Base-by-base conservation (phyloP, 2,797 vertebrate species). In the Pipistrellus nathusii region DNA sequence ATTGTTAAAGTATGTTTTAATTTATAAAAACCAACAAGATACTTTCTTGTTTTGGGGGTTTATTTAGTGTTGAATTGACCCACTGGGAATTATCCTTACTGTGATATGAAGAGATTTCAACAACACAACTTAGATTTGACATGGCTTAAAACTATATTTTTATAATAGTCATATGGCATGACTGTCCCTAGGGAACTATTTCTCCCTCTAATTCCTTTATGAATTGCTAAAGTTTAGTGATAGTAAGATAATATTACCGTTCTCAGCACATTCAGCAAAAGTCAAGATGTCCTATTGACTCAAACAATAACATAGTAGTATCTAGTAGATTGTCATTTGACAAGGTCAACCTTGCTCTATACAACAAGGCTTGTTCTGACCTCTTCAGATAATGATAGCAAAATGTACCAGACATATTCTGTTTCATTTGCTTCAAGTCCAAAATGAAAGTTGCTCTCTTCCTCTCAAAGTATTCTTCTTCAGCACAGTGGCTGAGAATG, bases 41-140 rank as follows among this genome's bases (percentile, higher is more conserved):
- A 93, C 87, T 97, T 91, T 87, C 14, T 88, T 94, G 76, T 76
- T 75, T 71, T 21, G 25, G 77, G 48, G 8, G 6, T 96, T 97
- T 91, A 85, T 90, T 92, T 93, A 87, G 78, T 89, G 23, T 96
- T 96, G 95, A 73, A 81, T 82, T 97, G 94, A 97, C 68, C 75
- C 48, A 90, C 94, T 95, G 86, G 87, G 91, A 96, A 95, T 96
- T 95, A 80, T 69, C 41, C 53, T 93, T 89, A 90, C 10, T 84
- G 62, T 85, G 44, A 83, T 86, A 53, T 30, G 44, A 90, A 95
- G 41, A 88, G 44, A 83, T 66, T 94, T 89, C 35, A 66, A 53
- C 38, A 30, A 30, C 80, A 46, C 11, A 86, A 30, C 27, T 64
- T 44, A 68, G 15, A 77, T 78, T 93, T 96, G 81, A 35, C 71